Conservation (phyloP, 2,888 invertebrate genomes). For the Hirudinaria manillensis region DNA sequence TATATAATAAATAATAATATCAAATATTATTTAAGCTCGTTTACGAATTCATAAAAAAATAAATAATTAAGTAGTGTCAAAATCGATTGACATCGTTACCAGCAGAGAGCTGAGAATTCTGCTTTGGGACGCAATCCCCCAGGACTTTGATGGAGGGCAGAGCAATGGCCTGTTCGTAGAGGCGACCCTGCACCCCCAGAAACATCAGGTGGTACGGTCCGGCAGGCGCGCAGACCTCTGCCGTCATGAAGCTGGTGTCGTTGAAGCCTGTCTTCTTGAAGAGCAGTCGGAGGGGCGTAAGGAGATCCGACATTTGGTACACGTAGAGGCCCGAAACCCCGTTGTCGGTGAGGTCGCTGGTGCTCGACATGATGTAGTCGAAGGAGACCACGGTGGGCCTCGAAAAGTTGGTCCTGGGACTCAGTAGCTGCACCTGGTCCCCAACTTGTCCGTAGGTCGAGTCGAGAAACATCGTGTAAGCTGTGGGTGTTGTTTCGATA, state of each 20-base stretch:
- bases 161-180: slow-evolving; percentile 26
- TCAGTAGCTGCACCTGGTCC: slow-evolving; percentile 31
- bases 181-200: slow-evolving; percentile 30
- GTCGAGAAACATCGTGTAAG: slow-evolving; percentile 29
- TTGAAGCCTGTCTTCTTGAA: slow-evolving; percentile 14
- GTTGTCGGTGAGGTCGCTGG: neutral
- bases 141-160: slow-evolving; percentile 1
- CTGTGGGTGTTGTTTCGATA: too few relatives aligned
- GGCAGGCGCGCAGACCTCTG: slow-evolving; percentile 19
- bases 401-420: slow-evolving; percentile 29
- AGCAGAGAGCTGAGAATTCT: too few relatives aligned
- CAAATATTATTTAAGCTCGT: too few relatives aligned
- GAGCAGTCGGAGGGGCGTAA: slow-evolving; percentile 16
- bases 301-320: slow-evolving; percentile 28
- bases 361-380: slow-evolving; percentile 28
- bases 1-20: too few relatives aligned
- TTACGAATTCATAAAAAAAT: too few relatives aligned
- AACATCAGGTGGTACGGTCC: slow-evolving; percentile 32
- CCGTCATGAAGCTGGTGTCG: neutral
- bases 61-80: too few relatives aligned
- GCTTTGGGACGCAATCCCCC: neutral
- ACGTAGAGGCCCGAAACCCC: slow-evolving; percentile 25
- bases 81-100: too few relatives aligned
- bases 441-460: slow-evolving; percentile 32
- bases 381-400: slow-evolving; percentile 4